These are phyloP conservation scores for Brachyrhaphis roseni DNA, from an alignment of 2,797 vertebrate species.

Conservation along the genomic window DNA sequence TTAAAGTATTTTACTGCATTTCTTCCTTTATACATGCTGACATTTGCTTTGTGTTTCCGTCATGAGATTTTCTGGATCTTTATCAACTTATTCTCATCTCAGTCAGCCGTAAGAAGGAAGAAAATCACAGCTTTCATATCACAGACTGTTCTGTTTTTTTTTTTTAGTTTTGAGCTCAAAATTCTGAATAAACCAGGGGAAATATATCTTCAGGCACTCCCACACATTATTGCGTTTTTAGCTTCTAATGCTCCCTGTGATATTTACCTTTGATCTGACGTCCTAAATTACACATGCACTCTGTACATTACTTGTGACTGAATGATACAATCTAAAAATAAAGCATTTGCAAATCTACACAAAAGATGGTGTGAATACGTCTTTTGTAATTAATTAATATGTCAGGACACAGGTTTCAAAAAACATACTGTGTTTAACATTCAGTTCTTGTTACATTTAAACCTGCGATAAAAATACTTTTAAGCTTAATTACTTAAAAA, in stretches of 20 bases:
- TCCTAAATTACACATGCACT: background rate
- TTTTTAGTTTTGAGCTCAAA: slow-evolving; percentile 14
- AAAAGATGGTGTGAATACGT: no score
- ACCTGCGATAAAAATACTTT: background rate
- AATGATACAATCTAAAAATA: background rate
- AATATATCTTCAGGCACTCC: slow-evolving; percentile 36
- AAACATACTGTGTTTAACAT: no score
- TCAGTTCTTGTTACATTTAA: background rate
- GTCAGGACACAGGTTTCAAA: background rate
- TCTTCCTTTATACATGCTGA: slow-evolving; percentile 1
- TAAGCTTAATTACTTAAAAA: background rate
- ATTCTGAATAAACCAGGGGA: slow-evolving; percentile 31
- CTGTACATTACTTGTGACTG: background rate
- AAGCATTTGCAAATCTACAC: background rate
- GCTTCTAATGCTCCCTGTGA: slow-evolving; percentile 14
- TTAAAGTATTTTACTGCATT: background rate
- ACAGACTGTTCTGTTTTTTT: slow-evolving; percentile 6
- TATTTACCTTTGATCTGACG: slow-evolving; percentile 26
- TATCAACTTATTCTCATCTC: slow-evolving; percentile 9
- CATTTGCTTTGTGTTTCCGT: slow-evolving; percentile 5
- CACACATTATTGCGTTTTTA: slow-evolving; percentile 28
- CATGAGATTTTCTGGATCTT: background rate
- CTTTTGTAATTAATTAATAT: background rate
- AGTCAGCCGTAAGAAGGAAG: slow-evolving; percentile 15
- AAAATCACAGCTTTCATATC: slow-evolving; percentile 22